Conservation (phyloP, 2,797 vertebrate species). For the Pseudochirops cupreus region DNA sequence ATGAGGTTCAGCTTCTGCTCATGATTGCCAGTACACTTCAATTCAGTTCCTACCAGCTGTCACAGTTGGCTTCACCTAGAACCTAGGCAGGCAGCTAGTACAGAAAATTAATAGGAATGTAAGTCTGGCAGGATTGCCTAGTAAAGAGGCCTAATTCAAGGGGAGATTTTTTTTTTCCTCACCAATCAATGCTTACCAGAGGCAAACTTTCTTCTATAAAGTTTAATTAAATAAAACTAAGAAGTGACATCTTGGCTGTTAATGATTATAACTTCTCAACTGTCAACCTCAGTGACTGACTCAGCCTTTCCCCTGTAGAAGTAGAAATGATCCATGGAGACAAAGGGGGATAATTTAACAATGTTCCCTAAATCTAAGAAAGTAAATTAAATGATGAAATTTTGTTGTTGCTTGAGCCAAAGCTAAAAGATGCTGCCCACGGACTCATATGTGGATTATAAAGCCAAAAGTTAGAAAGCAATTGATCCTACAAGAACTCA, state of each 20-base stretch:
- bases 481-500: slow-evolving; percentile 9
- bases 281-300: slow-evolving; percentile 31
- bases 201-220: background rate
- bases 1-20: background rate
- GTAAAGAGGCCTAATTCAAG: background rate
- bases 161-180: background rate
- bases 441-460: background rate
- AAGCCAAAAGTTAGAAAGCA: background rate
- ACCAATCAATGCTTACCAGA: background rate
- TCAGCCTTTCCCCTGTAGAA: slow-evolving; percentile 33
- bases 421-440: background rate
- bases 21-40: background rate
- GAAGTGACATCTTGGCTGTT: slow-evolving; percentile 18
- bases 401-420: background rate
- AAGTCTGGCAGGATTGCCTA: background rate
- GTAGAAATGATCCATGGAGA: background rate
- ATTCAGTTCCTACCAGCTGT: background rate
- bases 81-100: background rate
- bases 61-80: background rate
- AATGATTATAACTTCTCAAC: slow-evolving; percentile 5
- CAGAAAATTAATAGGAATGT: slow-evolving; percentile 3
- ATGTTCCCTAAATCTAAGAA: background rate
- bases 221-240: slow-evolving; percentile 23
- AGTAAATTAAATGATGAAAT: background rate
- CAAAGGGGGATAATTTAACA: background rate